Base-by-base conservation (phyloP, 1,140 invertebrate genomes). In the Hestina assimilis region DNA sequence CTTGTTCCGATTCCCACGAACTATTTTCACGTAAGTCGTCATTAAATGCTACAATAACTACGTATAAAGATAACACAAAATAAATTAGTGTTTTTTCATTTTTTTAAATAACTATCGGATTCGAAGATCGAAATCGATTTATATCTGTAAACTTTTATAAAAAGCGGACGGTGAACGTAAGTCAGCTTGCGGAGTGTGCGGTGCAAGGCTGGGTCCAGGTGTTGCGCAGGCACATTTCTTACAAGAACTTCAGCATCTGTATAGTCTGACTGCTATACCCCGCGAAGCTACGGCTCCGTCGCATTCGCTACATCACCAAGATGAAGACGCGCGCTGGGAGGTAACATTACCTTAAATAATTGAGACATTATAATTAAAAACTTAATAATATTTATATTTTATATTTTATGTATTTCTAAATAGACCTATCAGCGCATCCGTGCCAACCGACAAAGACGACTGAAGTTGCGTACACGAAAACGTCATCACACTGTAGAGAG, bases 361-460 rank as follows among this genome's bases (percentile, higher is more conserved):
- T 4, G 1, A 33, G 24, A 28, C 8, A 28, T 9, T 28, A 8
- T 28, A n/a, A 8, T 28, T 3, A 9, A 28, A 0, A 2, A 3
- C 6, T 0, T 1, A 9, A 6, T 33, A 17, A 14, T 3, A 31
- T 12, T 14, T 11, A 31, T 0, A 11, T 4, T 1, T 4, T 4
- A 28, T 28, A 28, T 2, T 19, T 43, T 17, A n/a, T 43, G 28
- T 6, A 6, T 45, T 31, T 24, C 26, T 6, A 7, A 4, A 9
- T 54, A 89, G 93, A 93, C 92, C 3, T 94, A 93, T 69, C 90
- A 93, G 72, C 87, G 93, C 43, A 92, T 94, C 46, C 90, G 92
- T 54, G 91, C 91, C 5, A 94, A 94, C 72, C 88, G 93, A 12
- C 92, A 93, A 66, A 89, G 91, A 6, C 83, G 93, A 19, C 78